Evolutionary conservation across 2,888 invertebrate species (phyloP).

Genomic region (Petrophora chlorosata): DNA sequence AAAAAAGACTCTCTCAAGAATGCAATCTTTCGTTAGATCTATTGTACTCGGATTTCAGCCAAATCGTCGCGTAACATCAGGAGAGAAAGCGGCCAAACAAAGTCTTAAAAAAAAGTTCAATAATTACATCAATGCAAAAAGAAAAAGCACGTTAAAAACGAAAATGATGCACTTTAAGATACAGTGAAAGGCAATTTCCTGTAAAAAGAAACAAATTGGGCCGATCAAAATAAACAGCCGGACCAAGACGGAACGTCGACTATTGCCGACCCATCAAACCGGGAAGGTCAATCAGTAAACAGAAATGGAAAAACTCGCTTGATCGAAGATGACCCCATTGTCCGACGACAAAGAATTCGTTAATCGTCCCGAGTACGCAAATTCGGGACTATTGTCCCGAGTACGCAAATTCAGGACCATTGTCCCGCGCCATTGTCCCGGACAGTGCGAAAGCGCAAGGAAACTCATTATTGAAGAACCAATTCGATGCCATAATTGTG

Average conservation of each 20-base stretch:
- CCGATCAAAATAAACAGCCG: background rate
- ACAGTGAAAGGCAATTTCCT: too few relatives aligned
- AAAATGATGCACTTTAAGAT: too few relatives aligned
- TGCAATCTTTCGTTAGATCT: too few relatives aligned
- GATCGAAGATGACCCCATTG: conserved; percentile 35
- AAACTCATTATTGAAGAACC: conserved; percentile 41
- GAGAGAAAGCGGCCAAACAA: too few relatives aligned
- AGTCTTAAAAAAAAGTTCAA: too few relatives aligned
- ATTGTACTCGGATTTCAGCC: too few relatives aligned
- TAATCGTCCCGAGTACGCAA: conserved; percentile 40
- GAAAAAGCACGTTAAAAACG: too few relatives aligned
- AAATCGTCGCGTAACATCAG: too few relatives aligned
- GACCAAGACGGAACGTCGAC: conserved; percentile 11
- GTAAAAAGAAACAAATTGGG: background rate
- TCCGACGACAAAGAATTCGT: conserved; percentile 36
- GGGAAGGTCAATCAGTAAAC: conserved; percentile 18
- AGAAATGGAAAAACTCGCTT: conserved; percentile 28
- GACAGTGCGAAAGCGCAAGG: conserved; percentile 37
- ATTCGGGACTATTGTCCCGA: conserved; percentile 40
- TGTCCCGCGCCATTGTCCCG: conserved; percentile 39
- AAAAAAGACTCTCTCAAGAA: too few relatives aligned
- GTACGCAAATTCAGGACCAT: conserved; percentile 40
- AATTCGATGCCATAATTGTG: conserved; percentile 32
- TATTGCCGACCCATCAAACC: conserved; percentile 13
- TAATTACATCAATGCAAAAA: too few relatives aligned